A percentile compares a stretch with the other conserved stretches of the same genome.
Conservation (phyloP, 2,113 vertebrate genomes). For the Acrocephalus kingi region DNA sequence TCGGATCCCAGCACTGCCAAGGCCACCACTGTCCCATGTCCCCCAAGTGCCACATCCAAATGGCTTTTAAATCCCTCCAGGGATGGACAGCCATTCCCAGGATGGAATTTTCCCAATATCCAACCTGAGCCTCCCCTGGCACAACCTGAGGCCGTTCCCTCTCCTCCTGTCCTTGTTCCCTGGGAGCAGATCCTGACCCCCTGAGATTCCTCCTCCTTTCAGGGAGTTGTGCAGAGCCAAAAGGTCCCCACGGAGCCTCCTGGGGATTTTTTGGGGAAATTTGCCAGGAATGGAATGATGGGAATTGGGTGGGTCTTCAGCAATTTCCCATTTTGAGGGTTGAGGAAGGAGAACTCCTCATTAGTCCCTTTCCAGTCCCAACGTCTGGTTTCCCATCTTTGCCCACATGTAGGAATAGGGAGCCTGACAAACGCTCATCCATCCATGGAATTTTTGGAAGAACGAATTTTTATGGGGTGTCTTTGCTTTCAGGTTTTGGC, state of each 20-base stretch:
- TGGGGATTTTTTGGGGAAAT: not conserved
- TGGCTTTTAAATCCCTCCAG: not conserved
- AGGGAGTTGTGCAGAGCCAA: not conserved
- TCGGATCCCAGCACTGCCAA: not conserved
- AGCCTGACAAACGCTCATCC: not conserved
- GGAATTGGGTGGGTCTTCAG: not conserved
- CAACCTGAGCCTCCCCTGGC: not conserved
- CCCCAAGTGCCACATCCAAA: not conserved
- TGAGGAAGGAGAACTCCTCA: rapidly evolving
- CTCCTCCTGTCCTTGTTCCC: not conserved
- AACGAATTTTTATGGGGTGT: not conserved
- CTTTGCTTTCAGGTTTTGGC: not conserved
- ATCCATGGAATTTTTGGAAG: not conserved
- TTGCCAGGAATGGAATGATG: not conserved
- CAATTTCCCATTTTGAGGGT: not conserved
- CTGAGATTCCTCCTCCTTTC: rapidly evolving
- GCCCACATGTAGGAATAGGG: too few species aligned
- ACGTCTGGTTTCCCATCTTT: not conserved
- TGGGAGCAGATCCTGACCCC: rapidly evolving
- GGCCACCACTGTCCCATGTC: not conserved
- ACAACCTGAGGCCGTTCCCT: not conserved
- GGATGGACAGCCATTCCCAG: not conserved
- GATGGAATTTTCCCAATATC: not conserved
- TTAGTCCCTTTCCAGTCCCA: too few species aligned
- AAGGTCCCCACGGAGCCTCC: rapidly evolving